Evolutionary conservation across 2,888 invertebrate species (phyloP), one percentile per base, ranked within the genome.

Genomic region (Oscheius onirici): DNA sequence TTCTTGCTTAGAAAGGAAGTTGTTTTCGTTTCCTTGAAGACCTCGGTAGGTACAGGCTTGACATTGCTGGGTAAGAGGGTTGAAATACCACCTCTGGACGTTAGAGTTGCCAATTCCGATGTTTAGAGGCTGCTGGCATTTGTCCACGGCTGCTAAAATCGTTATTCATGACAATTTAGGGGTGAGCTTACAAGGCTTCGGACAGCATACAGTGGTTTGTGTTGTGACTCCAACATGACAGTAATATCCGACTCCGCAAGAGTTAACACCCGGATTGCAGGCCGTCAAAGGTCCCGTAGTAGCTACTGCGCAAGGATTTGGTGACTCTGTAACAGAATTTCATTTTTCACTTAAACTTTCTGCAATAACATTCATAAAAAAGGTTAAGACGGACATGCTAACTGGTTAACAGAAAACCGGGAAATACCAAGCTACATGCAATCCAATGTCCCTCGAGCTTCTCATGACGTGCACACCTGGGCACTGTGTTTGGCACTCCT

Each of bases 61-160:
- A 76, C 86, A 86, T 58, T 83, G 79, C 71, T 83, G 82, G 13
- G 81, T 78, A 15, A 81, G 54, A n/a, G 79, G 78, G 66, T 86
- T 86, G 82, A 82, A 86, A 72, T 84, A 86, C 85, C 85, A 88
- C 65, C 87, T 78, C 61, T 83, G 85, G 17, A 88, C 73, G 52
- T 85, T 86, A 10, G 82, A 76, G 52, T 81, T 86, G 46, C 87
- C 87, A 22, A 82, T 76, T 40, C 87, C 87, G 13, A 80, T 71
- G 72, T 84, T 84, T 63, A 86, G 68, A 1, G 87, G 87, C 69
- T 86, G 83, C 20, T 82, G 79, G 71, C 87, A 87, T 24, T 80
- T 79, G 70, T 87, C 87, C 41, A 81, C 73, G 17, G 80, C 75
- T 0, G 87, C 86, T 79, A 69, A 54, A 74, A 71, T 13, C 2